Conservation (phyloP, 2,113 vertebrate genomes). For the Triplophysa tibetana region DNA sequence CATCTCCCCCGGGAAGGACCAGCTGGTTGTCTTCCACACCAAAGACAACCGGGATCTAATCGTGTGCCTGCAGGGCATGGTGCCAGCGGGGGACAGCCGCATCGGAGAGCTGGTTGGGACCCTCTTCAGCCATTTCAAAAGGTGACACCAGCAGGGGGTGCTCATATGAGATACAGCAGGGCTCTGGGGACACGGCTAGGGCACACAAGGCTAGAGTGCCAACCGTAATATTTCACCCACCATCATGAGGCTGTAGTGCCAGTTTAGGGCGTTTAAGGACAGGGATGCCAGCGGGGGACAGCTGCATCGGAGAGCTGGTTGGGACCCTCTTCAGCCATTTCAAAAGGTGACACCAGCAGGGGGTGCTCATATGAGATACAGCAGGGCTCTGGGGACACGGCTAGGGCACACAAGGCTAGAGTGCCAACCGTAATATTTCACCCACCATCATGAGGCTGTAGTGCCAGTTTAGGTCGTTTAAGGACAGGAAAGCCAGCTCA, state of each 20-base stretch:
- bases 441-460: background rate
- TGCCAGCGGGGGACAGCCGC: constrained; percentile 83
- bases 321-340: constrained; percentile 92
- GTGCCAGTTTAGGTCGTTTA: constrained; percentile 10
- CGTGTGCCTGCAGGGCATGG: constrained; percentile 87
- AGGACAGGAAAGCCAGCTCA: constrained; percentile 14
- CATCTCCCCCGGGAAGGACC: constrained; percentile 94
- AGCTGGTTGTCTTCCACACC: constrained; percentile 96
- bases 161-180: background rate
- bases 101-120: constrained; percentile 95
- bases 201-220: constrained; percentile 9
- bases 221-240: constrained; percentile 10
- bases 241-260: background rate
- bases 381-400: background rate
- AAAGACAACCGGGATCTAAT: constrained; percentile 95
- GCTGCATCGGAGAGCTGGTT: constrained; percentile 92
- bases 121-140: constrained; percentile 93
- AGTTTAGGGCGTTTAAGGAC: constrained; percentile 21
- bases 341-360: constrained; percentile 80
- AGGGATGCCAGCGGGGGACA: constrained; percentile 69
- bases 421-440: constrained; percentile 21
- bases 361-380: background rate
- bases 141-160: constrained; percentile 68
- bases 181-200: background rate
- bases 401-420: constrained; percentile 2